These are phyloP conservation scores for chimpanzee (Pan troglodytes) DNA, from an alignment of 2,113 vertebrate genomes.

Conservation along the genomic window NHGRI_mPanTro3-v2.1_pri NC_072421.2:19046001-19046500, in stretches of 20 bases:
- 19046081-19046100: not conserved
- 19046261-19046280: no score
- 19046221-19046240: not conserved
- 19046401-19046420: no score
- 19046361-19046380: no score
- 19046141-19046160: not conserved
- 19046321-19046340: no score
- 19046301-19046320: no score
- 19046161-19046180: constrained; percentile 6
- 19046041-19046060: not conserved
- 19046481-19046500: no score
- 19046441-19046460: no score
- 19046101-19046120: constrained; percentile 22
- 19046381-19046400: no score
- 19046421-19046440: no score
- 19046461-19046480: no score
- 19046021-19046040: not conserved
- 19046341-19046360: no score
- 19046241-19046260: not conserved
- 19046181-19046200: constrained; percentile 34
- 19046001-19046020: not conserved
- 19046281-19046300: no score
- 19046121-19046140: constrained; percentile 30
- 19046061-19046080: constrained; percentile 7
- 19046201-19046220: constrained; percentile 27